Evolutionary conservation across 1,140 invertebrate genomes (phyloP).

Genomic region (Tachypleus tridentatus): DNA sequence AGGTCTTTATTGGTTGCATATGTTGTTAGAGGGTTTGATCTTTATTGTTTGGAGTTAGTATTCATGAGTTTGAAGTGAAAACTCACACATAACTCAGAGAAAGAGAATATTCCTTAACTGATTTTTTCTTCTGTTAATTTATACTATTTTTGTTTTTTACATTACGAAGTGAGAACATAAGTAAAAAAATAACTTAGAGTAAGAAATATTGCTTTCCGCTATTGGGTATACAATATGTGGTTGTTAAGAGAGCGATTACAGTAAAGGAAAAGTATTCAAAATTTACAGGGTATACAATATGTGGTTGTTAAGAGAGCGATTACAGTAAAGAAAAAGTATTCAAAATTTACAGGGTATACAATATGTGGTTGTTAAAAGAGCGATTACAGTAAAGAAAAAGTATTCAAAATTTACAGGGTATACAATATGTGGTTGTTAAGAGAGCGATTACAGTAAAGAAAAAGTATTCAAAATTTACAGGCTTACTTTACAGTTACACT

Average conservation of each 20-base stretch:
- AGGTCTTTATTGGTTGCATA: neutral
- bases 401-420: neutral
- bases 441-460: neutral
- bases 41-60: too few relatives aligned
- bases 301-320: neutral
- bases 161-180: too few relatives aligned
- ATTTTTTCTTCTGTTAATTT: too few relatives aligned
- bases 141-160: too few relatives aligned
- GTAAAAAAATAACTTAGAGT: too few relatives aligned
- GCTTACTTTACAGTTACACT: slow-evolving; percentile 59
- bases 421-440: neutral
- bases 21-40: too few relatives aligned
- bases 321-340: neutral
- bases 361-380: neutral
- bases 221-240: neutral
- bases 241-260: neutral
- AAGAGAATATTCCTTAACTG: too few relatives aligned
- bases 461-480: neutral
- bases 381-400: neutral
- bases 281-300: neutral
- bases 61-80: too few relatives aligned
- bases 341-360: neutral
- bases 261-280: neutral
- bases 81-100: too few relatives aligned
- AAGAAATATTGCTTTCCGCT: too few relatives aligned